Evolutionary conservation across 2,888 invertebrate species (phyloP), one percentile per base, ranked within the genome.

Genomic region (Zaprionus obscuricornis): DNA sequence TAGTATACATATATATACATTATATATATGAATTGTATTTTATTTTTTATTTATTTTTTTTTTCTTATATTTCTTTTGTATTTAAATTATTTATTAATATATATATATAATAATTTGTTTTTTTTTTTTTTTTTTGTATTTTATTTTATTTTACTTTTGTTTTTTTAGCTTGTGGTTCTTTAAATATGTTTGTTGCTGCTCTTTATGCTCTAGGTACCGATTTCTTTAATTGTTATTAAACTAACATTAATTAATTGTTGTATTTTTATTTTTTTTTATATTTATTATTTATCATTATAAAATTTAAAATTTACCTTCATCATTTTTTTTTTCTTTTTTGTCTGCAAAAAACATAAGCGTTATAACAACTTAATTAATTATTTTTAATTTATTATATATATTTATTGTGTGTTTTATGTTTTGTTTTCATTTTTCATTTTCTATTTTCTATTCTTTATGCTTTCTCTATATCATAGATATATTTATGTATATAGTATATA

Each of bases 121-220:
- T n/a, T n/a, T n/a, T n/a, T n/a, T n/a, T n/a, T n/a, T n/a, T n/a
- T n/a, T n/a, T n/a, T n/a, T n/a, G n/a, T n/a, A n/a, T n/a, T n/a
- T n/a, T n/a, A n/a, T n/a, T n/a, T n/a, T n/a, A n/a, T n/a, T n/a
- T n/a, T n/a, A n/a, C n/a, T n/a, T n/a, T n/a, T n/a, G n/a, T n/a
- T n/a, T 63, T 50, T 73, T 74, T 71, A 69, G 79, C 76, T 66
- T 86, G 78, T 74, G 64, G 65, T 79, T 76, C 56, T 62, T 78
- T 63, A 68, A 84, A 84, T 86, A 77, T 85, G 85, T 71, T 66
- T 86, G 64, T 67, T 84, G 55, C 63, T 74, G 62, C 62, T 81
- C 64, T 56, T 77, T 86, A 81, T 66, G 70, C 79, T 85, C 74
- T 84, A 85, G 86, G 78, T 84, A 86, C 85, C 55, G 59, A 59